phyloP scores from a whole-genome alignment of 2,113 vertebrate genomes.

The Rostratula benghalensis region DNA sequence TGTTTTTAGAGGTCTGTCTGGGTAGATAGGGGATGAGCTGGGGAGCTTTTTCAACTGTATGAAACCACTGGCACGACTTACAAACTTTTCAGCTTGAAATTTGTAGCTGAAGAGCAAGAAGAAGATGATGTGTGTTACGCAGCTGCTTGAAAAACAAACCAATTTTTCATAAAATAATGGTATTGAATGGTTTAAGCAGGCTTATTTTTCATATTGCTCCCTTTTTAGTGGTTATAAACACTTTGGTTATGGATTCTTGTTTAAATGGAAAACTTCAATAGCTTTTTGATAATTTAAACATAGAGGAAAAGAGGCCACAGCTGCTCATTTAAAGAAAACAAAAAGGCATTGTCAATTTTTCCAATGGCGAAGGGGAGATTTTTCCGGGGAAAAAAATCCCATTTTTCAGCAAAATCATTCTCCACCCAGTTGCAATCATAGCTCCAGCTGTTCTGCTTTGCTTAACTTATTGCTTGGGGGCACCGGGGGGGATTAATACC shows the following conservation, averaged over 20 bases:
- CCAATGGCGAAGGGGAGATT: constrained; percentile 20
- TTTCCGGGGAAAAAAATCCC: constrained; percentile 33
- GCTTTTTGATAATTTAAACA: constrained; percentile 22
- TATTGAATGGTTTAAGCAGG: background rate
- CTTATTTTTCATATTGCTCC: constrained; percentile 1
- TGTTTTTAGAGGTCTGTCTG: background rate
- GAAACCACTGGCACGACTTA: background rate
- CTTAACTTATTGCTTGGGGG: background rate
- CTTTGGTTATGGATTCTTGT: background rate
- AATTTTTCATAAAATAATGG: background rate
- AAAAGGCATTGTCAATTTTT: constrained; percentile 58
- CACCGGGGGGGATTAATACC: background rate
- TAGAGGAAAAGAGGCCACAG: constrained; percentile 16
- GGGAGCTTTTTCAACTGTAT: background rate
- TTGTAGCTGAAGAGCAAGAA: background rate
- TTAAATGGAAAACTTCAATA: constrained; percentile 36
- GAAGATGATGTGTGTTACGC: background rate
- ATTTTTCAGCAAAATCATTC: constrained; percentile 50
- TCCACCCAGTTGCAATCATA: constrained; percentile 34
- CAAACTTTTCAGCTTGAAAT: background rate
- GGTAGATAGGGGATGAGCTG: background rate
- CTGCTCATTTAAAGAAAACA: constrained; percentile 41
- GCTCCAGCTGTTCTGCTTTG: constrained; percentile 44
- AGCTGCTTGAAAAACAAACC: background rate
- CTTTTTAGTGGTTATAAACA: background rate